A percentile compares a stretch with the other conserved stretches of the same genome.
phyloP scores from a whole-genome alignment of 2,797 vertebrate genomes.

The Adelosebastes latens region DNA sequence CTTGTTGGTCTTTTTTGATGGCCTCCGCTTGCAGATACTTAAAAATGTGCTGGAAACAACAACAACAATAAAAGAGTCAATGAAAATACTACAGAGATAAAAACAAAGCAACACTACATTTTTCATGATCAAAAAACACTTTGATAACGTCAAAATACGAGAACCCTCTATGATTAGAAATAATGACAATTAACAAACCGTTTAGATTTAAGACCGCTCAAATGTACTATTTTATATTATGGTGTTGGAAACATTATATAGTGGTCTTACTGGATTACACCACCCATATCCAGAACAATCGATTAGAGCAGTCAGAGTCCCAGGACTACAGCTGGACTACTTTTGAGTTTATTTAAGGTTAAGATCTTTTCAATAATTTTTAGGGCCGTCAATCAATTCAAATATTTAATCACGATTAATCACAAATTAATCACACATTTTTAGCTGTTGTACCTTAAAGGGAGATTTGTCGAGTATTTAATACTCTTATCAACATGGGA shows the following conservation, averaged over 20 bases:
- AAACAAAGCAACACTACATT: neutral
- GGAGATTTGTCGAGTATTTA: no score
- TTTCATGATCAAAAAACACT: neutral
- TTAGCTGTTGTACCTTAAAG: no score
- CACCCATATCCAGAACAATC: neutral
- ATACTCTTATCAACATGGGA: no score
- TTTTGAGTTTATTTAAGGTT: neutral
- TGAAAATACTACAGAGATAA: neutral
- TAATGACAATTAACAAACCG: neutral
- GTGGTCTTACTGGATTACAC: no score
- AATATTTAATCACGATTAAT: no score
- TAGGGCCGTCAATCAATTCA: no score
- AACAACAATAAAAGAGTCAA: neutral
- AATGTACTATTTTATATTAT: neutral
- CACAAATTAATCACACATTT: no score
- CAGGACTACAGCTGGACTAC: neutral
- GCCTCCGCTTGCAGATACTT: slow-evolving; percentile 95
- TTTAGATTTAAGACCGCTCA: neutral
- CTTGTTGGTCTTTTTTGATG: slow-evolving; percentile 89
- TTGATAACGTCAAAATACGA: neutral
- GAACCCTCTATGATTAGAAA: neutral
- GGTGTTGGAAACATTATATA: neutral
- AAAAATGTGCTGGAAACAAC: slow-evolving; percentile 89
- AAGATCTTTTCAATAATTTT: neutral
- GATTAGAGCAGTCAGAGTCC: neutral